phyloP scores from a whole-genome alignment of 2,113 vertebrate species.

The Phoxinus phoxinus region DNA sequence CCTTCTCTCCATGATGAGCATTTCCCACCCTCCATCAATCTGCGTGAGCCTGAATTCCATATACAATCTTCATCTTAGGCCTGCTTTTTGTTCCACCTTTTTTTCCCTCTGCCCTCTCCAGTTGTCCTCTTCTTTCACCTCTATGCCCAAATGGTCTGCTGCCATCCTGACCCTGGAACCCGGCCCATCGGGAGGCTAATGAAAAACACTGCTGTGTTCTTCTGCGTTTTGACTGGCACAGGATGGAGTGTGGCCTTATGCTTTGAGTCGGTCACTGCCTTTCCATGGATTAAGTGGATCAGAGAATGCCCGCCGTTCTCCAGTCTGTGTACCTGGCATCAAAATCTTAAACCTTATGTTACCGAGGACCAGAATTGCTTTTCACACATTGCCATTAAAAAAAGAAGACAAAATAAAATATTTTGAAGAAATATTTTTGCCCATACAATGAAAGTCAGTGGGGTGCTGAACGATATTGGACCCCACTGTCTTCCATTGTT shows the following conservation, averaged over 20 bases:
- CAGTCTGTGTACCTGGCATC: constrained; percentile 26
- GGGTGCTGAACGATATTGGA: too few species aligned
- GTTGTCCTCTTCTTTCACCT: constrained; percentile 6
- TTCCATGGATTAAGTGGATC: constrained; percentile 65
- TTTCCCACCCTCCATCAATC: not conserved
- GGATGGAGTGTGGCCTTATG: constrained; percentile 64
- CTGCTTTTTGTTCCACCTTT: not conserved
- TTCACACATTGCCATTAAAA: too few species aligned
- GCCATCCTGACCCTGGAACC: constrained; percentile 43
- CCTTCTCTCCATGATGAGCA: not conserved
- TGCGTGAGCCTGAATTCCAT: not conserved
- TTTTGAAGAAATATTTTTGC: too few species aligned
- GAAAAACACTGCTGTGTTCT: constrained; percentile 64
- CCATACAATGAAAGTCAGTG: too few species aligned
- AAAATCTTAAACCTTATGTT: constrained; percentile 10
- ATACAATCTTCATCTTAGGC: not conserved
- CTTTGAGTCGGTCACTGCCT: constrained; percentile 53
- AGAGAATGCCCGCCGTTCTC: constrained; percentile 15
- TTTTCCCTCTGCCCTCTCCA: not conserved
- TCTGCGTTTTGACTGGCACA: constrained; percentile 66
- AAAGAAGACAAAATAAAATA: too few species aligned
- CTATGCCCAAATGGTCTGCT: not conserved
- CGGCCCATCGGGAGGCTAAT: constrained; percentile 71
- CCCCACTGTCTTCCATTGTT: too few species aligned
- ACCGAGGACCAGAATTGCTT: not conserved